These are phyloP conservation scores for Percina caprodes DNA, from an alignment of 2,113 vertebrate species.

Conservation along the genomic window DNA sequence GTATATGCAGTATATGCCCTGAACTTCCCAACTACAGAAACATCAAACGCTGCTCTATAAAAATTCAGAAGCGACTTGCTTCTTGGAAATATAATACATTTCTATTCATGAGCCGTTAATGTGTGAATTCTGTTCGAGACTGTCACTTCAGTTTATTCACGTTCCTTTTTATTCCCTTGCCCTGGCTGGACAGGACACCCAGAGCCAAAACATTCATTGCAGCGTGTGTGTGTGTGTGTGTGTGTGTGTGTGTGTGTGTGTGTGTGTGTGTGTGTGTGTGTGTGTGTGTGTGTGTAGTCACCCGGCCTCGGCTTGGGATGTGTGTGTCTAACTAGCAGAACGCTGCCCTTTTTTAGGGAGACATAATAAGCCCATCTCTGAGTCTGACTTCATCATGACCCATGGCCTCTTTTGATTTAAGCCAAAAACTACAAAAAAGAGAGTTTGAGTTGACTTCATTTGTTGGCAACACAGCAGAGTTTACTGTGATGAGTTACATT, in stretches of 20 bases:
- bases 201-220: conserved; percentile 43
- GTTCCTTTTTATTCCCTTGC: conserved; percentile 40
- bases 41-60: not conserved
- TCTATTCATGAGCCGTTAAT: conserved; percentile 17
- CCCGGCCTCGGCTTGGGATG: conserved; percentile 3
- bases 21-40: not conserved
- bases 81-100: conserved; percentile 19
- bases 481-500: not conserved
- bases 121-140: conserved; percentile 36
- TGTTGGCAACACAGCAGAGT: conserved; percentile 15
- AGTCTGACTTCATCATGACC: conserved; percentile 29
- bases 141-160: conserved; percentile 53
- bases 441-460: not conserved
- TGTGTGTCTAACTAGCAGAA: conserved; percentile 6
- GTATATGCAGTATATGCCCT: conserved; percentile 14
- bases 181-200: conserved; percentile 30
- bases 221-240: not conserved
- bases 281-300: conserved; percentile 16
- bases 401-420: conserved; percentile 2
- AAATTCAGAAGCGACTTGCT: not conserved
- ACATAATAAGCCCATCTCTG: conserved; percentile 18
- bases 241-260: not conserved
- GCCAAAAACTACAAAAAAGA: not conserved
- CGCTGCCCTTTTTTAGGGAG: not conserved
- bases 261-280: not conserved